Percentiles rank a stretch among this genome's conserved stretches.
These are phyloP conservation scores for Eumaeus atala DNA, from an alignment of 1,140 invertebrate species.

Conservation along the genomic window DNA sequence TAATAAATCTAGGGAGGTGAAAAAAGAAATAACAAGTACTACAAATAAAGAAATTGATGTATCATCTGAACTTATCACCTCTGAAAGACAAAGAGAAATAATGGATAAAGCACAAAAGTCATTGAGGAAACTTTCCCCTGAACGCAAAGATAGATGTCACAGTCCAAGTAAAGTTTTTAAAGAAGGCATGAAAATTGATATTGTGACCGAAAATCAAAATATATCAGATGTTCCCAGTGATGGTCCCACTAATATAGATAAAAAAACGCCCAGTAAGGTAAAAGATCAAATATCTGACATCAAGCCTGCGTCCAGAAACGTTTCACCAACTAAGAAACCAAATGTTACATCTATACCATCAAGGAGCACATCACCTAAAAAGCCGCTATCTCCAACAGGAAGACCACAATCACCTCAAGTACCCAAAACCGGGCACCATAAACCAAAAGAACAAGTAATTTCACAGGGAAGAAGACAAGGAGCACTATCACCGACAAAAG, in stretches of 20 bases:
- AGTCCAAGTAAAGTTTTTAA: constrained; percentile 15
- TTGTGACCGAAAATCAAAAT: background rate
- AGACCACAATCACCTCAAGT: constrained; percentile 54
- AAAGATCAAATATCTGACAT: constrained; percentile 25
- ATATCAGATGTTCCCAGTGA: constrained; percentile 27
- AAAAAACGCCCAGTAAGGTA: constrained; percentile 18
- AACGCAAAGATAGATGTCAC: constrained; percentile 35
- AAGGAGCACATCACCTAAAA: constrained; percentile 57
- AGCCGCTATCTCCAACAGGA: constrained; percentile 37
- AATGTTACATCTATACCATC: constrained; percentile 30
- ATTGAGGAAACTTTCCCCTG: constrained; percentile 49
- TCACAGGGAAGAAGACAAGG: constrained; percentile 34
- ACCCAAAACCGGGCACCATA: constrained; percentile 35
- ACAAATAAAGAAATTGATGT: constrained; percentile 5
- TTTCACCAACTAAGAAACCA: constrained; percentile 53
- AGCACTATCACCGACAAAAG: constrained; percentile 35
- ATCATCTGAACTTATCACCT: constrained; percentile 26
- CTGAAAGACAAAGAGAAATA: constrained; percentile 54
- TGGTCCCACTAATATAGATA: constrained; percentile 22
- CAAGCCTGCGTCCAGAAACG: constrained; percentile 46
- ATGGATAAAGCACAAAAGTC: constrained; percentile 51
- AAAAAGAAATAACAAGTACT: constrained; percentile 7
- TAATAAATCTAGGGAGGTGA: background rate
- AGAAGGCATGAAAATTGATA: background rate
- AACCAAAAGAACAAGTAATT: constrained; percentile 39